These are phyloP conservation scores for Lepidurus apus DNA, from an alignment of 1,140 invertebrate genomes.

Conservation along the genomic window DNA sequence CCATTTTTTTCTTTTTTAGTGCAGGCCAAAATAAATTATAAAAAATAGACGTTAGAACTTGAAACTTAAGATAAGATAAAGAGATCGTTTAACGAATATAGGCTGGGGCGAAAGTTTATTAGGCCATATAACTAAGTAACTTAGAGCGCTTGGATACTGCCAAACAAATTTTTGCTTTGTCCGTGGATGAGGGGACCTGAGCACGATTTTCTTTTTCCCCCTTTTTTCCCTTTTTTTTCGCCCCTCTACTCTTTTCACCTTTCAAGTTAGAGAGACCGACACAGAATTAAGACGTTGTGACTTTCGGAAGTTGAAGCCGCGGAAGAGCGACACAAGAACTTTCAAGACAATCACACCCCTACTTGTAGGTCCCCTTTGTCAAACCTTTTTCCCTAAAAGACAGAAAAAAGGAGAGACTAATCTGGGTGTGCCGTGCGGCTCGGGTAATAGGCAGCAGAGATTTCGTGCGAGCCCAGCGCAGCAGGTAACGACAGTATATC, in stretches of 20 bases:
- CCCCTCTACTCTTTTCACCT: not conserved
- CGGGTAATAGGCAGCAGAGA: not conserved
- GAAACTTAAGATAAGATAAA: not conserved
- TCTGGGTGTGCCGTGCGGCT: not conserved
- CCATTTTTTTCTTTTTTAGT: too few relatives aligned
- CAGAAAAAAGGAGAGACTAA: conserved; percentile 10
- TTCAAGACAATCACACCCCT: conserved; percentile 9
- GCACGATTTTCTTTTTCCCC: not conserved
- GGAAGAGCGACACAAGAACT: conserved; percentile 10
- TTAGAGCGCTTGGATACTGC: not conserved
- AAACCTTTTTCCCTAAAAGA: not conserved
- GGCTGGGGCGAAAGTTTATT: not conserved
- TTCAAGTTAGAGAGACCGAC: not conserved
- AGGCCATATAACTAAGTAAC: not conserved
- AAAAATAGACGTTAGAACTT: too few relatives aligned
- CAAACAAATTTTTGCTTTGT: not conserved
- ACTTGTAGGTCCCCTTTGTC: conserved; percentile 1
- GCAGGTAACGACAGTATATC: conserved; percentile 3
- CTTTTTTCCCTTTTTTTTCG: not conserved
- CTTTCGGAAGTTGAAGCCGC: not conserved
- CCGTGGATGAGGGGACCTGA: not conserved
- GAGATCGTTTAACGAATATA: not conserved
- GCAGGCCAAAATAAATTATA: too few relatives aligned
- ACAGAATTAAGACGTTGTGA: conserved; percentile 4
- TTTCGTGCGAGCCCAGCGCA: not conserved